Evolutionary conservation across 2,797 vertebrate species (phyloP), one percentile per base, ranked within the genome.

Genomic region (Tarsius wallacei): DNA sequence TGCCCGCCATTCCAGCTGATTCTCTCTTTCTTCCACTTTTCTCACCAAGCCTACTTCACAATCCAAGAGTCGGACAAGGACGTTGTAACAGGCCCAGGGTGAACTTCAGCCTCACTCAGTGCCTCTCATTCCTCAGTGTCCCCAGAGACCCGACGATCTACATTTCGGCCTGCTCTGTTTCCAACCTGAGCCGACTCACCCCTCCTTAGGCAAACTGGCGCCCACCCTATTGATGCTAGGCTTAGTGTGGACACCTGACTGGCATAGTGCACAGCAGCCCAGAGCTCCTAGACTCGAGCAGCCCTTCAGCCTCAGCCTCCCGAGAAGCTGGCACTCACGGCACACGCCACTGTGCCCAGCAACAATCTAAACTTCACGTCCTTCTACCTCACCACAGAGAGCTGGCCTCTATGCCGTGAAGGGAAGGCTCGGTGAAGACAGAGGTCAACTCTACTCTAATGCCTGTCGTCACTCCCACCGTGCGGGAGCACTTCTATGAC

Each of bases 31-130:
- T 82, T 94, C 84, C 87, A 91, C 53, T 92, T 66, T 42, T 24
- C 73, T 87, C 86, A 89, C 84, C 89, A 90, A 83, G 81, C 55
- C 96, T 82, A 31, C 81, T 90, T 97, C 87, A 71, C 71, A 71
- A 95, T 84, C 57, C 53, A 47, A 93, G 84, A 93, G 89, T 90
- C 8, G 36, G 84, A 85, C 93, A 87, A 97, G 82, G 74, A 93
- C 71, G 85, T 33, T 63, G 74, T 61, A 70, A 73, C 73, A 85
- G 87, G 95, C 73, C 61, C 55, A 33, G 78, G 87, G 83, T 88
- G 91, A 90, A 87, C 86, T 96, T 94, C 83, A 87, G 57, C 93
- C 93, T 82, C 86, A 81, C 90, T 93, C 93, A 95, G 89, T 90
- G 89, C 55, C 64, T 93, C 92, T 92, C 93, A 81, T 93, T 95